Evolutionary conservation across 2,888 invertebrate species (phyloP), one percentile per base, ranked within the genome.

Genomic region (Rhamphomyia laevipes): DNA sequence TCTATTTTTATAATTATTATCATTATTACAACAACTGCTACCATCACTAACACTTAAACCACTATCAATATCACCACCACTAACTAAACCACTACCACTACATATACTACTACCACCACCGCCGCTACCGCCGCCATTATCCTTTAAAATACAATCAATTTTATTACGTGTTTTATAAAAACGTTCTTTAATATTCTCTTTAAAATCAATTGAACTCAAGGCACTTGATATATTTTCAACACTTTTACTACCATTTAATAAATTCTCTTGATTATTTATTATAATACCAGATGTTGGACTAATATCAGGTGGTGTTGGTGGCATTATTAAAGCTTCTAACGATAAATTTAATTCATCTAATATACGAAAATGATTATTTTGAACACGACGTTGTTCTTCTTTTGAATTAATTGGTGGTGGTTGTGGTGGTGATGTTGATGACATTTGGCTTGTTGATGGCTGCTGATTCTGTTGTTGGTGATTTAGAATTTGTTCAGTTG

Each of bases 311-410:
- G 48, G 50, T 16, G 52, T 50, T 23, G 80, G 77, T 31, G 86
- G 86, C 86, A 86, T 87, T 59, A 87, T 70, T 84, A 87, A 85
- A 40, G 85, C 86, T 71, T 87, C 87, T 46, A 84, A 82, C 58
- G 86, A 84, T 55, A 87, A 75, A 73, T 87, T 86, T 55, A 87
- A 71, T 67, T 87, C 85, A 45, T 84, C 86, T 56, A 87, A 75
- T 57, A 86, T 84, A 60, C 83, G 74, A 58, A 80, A 79, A 68
- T 87, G 86, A 54, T 83, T 76, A 47, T 81, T 81, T 65, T 86
- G 84, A 38, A 87, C 86, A 57, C 82, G 74, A 49, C 84, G 77
- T 33, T 86, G 83, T 71, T 86, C 86, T 63, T 85, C 85, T 62
- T 83, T 42, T 23, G 42, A 21, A 42, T 21, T 42, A 21, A 40